A percentile compares a stretch with the other conserved stretches of the same genome.
Conservation (phyloP, 2,797 vertebrate species). For the Morelia viridis region DNA sequence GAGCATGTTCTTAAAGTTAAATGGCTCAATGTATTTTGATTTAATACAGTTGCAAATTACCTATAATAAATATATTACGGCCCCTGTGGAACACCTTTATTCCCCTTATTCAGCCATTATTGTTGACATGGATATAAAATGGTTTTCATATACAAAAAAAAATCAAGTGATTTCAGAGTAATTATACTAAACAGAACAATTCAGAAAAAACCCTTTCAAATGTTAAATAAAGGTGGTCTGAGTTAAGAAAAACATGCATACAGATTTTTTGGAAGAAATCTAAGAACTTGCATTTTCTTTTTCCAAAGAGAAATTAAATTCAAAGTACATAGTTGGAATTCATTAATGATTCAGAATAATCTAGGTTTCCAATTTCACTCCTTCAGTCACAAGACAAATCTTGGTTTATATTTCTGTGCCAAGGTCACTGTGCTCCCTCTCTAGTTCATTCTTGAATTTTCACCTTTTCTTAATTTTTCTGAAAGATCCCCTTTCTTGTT, state of each 20-base stretch:
- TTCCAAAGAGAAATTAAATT: constrained; percentile 25
- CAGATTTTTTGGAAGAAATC: constrained; percentile 23
- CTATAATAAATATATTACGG: background rate
- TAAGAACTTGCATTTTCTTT: constrained; percentile 15
- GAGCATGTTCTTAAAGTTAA: background rate
- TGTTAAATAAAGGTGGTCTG: background rate
- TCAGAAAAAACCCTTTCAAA: background rate
- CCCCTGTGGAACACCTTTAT: background rate
- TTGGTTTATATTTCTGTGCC: constrained; percentile 83
- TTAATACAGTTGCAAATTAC: background rate
- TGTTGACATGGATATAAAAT: background rate
- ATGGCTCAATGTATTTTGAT: background rate
- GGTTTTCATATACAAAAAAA: background rate
- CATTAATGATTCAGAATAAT: constrained; percentile 91
- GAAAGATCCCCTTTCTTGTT: background rate
- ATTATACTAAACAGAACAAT: background rate
- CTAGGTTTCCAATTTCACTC: constrained; percentile 82
- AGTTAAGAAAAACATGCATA: background rate
- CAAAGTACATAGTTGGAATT: constrained; percentile 58
- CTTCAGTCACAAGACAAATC: constrained; percentile 74
- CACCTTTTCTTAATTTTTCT: constrained; percentile 40
- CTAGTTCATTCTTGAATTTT: constrained; percentile 28
- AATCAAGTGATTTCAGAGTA: background rate
- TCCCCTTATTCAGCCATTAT: background rate
- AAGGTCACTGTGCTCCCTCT: constrained; percentile 82